Evolutionary conservation across 1,140 invertebrate species (phyloP).

Genomic region (Zeugodacus cucurbitae): DNA sequence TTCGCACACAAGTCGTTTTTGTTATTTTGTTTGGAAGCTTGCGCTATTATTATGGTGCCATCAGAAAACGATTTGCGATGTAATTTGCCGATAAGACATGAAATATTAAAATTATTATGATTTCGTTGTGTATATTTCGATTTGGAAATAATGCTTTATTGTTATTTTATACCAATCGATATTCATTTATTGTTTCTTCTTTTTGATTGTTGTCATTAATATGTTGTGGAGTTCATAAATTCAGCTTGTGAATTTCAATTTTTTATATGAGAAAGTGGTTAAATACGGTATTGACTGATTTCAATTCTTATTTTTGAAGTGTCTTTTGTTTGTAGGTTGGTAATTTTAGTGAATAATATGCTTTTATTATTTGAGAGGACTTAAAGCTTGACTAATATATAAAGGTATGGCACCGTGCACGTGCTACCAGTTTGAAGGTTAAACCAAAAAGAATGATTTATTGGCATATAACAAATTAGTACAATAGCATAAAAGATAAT

Average conservation of each 20-base stretch:
- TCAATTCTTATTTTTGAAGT: no score
- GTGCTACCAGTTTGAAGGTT: no score
- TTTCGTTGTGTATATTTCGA: background rate
- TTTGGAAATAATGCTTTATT: background rate
- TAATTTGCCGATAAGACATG: constrained; percentile 31
- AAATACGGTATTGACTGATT: background rate
- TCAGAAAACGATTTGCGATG: constrained; percentile 29
- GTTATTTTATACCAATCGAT: background rate
- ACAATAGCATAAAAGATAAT: no score
- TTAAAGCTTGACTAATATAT: no score
- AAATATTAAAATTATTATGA: constrained; percentile 1
- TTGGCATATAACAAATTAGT: no score
- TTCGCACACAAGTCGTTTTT: background rate
- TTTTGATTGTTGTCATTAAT: background rate
- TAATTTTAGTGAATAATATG: no score
- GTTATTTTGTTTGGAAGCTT: background rate
- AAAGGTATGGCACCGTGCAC: no score
- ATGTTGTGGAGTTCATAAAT: background rate
- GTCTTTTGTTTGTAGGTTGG: no score
- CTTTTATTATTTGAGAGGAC: no score
- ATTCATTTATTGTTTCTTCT: background rate
- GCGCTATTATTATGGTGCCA: background rate
- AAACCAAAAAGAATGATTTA: no score
- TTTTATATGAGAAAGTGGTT: background rate
- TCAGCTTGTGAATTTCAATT: background rate